These are phyloP conservation scores for Mesembrinibis cayennensis DNA, from an alignment of 2,113 vertebrate species.

Conservation along the genomic window DNA sequence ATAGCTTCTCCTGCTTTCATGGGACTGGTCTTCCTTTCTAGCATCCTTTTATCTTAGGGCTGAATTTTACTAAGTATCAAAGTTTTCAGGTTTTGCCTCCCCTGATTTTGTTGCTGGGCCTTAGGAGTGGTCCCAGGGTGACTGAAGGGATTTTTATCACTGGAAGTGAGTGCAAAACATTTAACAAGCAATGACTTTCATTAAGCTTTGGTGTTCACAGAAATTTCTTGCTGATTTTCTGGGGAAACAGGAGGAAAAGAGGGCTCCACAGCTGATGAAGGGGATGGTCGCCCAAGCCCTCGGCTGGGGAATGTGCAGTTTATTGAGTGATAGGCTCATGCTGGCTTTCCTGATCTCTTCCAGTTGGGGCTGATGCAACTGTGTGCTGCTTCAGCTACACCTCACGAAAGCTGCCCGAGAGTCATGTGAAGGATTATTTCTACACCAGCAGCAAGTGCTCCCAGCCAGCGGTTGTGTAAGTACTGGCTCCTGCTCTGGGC, in stretches of 20 bases:
- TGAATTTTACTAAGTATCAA: not conserved
- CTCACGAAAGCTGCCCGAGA: not conserved
- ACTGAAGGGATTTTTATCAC: not conserved
- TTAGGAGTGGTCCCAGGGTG: not conserved
- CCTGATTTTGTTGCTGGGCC: not conserved
- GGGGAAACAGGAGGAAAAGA: not conserved
- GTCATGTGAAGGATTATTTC: constrained; percentile 47
- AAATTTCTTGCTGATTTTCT: not conserved
- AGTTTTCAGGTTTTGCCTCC: not conserved
- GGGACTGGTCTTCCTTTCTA: not conserved
- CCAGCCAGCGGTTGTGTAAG: constrained; percentile 58
- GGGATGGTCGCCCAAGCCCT: not conserved
- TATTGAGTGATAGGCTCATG: not conserved
- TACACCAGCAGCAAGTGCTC: constrained; percentile 58
- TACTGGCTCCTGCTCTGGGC: not conserved
- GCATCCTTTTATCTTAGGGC: not conserved
- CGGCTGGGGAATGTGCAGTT: not conserved
- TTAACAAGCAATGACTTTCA: not conserved
- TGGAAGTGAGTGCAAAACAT: not conserved
- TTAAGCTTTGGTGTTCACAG: not conserved
- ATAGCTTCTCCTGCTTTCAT: not conserved
- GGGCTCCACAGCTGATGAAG: not conserved
- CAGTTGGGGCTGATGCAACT: constrained; percentile 25
- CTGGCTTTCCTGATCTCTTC: not conserved
- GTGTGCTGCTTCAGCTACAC: constrained; percentile 47